Base-by-base conservation (phyloP, 2,797 vertebrate species). In the Parauchenoglanis punctatus region DNA sequence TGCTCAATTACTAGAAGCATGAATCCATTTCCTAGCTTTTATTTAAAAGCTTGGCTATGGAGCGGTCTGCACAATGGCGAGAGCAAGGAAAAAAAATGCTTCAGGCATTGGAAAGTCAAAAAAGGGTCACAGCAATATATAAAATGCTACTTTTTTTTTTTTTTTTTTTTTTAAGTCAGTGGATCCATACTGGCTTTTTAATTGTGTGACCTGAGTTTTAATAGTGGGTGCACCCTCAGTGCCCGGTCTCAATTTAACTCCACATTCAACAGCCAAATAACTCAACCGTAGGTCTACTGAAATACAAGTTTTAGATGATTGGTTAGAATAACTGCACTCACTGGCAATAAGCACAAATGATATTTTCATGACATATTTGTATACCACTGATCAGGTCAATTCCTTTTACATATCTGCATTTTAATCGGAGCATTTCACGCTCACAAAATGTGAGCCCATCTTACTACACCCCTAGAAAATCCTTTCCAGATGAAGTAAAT, bases 191-290 rank as follows among this genome's bases (percentile, higher is more conserved):
- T 86, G 28, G 83, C 70, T 35, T 77, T 68, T 56, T n/a, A 67
- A 73, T 75, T 31, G 46, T 75, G 83, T 73, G 76, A 68, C 83
- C 76, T 88, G 87, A 85, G 76, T 85, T 85, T 87, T 63, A 88
- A 81, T 56, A 52, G 28, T 31, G 31, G 68, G 28, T 63, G 52
- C 65, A 17, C 72, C 70, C 63, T 83, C 46, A 46, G 31, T 25
- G 31, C 76, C 58, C 63, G 20, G 18, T 44, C n/a, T 65, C 70
- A 67, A 63, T 73, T 75, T 28, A 72, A n/a, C 58, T n/a, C 67
- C n/a, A 80, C 63, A 59, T 78, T 80, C 35, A 75, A 67, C 15
- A 49, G 61, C 13, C 28, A 31, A 56, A 56, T 67, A 28, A 12
- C 72, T 81, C 46, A 10, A 84, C 10, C 15, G 3, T 1, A 65